Percentiles rank a stretch among this genome's conserved stretches.
Evolutionary conservation across 2,888 invertebrate genomes (phyloP).

Genomic region (Hoplodrina ambigua): DNA sequence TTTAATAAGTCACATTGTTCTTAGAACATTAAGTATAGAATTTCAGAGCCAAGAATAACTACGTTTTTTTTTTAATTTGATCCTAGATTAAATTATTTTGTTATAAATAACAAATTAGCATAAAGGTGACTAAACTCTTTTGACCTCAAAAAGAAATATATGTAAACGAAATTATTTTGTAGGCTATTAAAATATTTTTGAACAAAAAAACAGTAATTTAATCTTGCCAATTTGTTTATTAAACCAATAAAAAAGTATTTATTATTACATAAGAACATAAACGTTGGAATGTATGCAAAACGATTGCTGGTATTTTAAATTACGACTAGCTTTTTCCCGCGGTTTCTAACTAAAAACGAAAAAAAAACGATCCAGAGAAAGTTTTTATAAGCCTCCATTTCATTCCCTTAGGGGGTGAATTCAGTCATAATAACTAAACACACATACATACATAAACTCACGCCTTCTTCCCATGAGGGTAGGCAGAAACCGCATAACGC

Average conservation of each 20-base stretch:
- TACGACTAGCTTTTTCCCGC: no score
- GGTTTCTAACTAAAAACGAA: no score
- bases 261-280: constrained; percentile 21
- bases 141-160: constrained; percentile 31
- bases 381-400: no score
- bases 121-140: constrained; percentile 45
- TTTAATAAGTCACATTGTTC: constrained; percentile 49
- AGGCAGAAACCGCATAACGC: no score
- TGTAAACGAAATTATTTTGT: constrained; percentile 17
- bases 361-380: no score
- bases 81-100: constrained; percentile 23
- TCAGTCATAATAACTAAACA: no score
- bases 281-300: constrained; percentile 21
- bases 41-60: constrained; percentile 17
- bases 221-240: constrained; percentile 3
- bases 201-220: constrained; percentile 22
- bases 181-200: constrained; percentile 13
- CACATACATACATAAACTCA: no score
- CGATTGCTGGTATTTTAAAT: constrained; percentile 12
- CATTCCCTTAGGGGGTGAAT: no score
- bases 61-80: neutral
- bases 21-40: constrained; percentile 33
- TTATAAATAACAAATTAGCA: constrained; percentile 26
- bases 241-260: constrained; percentile 8
- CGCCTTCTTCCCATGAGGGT: no score